Conservation (phyloP, 1,140 invertebrate genomes). For the Heterodera carotae region DNA sequence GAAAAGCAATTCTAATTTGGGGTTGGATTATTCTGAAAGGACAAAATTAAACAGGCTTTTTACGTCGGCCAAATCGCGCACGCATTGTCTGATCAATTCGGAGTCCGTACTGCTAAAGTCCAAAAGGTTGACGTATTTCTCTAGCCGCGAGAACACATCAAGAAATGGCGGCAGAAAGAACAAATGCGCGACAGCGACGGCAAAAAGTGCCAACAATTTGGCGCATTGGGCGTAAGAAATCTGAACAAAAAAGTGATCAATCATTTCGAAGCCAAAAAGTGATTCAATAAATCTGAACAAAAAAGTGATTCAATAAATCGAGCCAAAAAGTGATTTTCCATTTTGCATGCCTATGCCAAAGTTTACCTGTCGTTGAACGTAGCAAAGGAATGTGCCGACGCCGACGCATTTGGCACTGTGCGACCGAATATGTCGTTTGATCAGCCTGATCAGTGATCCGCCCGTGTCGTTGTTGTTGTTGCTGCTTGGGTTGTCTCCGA, state of each 20-base stretch:
- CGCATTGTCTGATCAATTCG: background rate
- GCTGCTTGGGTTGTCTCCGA: background rate
- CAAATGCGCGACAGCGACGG: constrained; percentile 46
- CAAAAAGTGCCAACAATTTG: constrained; percentile 48
- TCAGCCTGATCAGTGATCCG: constrained; percentile 3
- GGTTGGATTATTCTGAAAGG: no score
- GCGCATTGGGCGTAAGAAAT: constrained; percentile 53
- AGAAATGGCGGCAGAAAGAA: constrained; percentile 48
- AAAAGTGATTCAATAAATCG: no score
- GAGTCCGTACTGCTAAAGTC: constrained; percentile 23
- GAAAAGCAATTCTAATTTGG: no score
- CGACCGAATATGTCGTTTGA: background rate
- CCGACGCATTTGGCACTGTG: constrained; percentile 5
- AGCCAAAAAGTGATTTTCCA: constrained; percentile 1
- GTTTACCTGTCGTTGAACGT: background rate
- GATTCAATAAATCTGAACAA: constrained; percentile 31
- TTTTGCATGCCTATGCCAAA: background rate
- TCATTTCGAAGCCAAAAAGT: background rate
- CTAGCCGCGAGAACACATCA: constrained; percentile 44
- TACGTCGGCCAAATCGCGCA: background rate
- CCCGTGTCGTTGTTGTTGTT: background rate
- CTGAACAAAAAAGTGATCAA: constrained; percentile 35
- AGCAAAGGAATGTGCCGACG: background rate
- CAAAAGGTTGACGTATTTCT: constrained; percentile 41
- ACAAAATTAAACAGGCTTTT: no score